Evolutionary conservation across 1,140 invertebrate species (phyloP).

Genomic region (Nomia melanderi): DNA sequence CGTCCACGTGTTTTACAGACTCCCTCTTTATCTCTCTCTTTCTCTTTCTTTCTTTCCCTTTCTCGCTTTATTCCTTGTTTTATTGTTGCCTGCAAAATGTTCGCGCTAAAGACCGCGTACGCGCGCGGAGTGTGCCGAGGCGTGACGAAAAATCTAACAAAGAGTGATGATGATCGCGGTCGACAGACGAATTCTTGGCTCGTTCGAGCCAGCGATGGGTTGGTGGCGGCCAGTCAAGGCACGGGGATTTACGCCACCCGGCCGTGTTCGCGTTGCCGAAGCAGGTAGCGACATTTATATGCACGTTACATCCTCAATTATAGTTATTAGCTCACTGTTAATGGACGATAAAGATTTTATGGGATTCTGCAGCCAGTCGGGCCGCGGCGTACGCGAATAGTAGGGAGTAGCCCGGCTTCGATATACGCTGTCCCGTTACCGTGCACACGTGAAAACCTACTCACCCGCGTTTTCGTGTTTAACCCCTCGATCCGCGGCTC

Average conservation of each 20-base stretch:
- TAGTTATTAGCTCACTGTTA: constrained; percentile 52
- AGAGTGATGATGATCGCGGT: not conserved
- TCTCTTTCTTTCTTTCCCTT: too few relatives aligned
- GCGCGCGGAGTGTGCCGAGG: not conserved
- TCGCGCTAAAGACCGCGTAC: not conserved
- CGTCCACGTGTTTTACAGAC: too few relatives aligned
- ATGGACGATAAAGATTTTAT: constrained; percentile 56
- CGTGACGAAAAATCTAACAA: not conserved
- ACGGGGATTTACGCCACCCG: constrained; percentile 32
- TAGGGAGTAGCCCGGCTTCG: constrained; percentile 19
- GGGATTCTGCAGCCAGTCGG: not conserved
- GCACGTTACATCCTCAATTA: constrained; percentile 59
- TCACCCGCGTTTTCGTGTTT: not conserved
- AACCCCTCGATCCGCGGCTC: not conserved
- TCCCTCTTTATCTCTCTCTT: too few relatives aligned
- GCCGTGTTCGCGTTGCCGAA: constrained; percentile 7
- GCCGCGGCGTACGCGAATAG: not conserved
- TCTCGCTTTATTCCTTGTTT: too few relatives aligned
- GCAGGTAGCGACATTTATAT: constrained; percentile 55
- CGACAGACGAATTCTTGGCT: not conserved
- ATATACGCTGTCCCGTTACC: constrained; percentile 35
- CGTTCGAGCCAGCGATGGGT: not conserved
- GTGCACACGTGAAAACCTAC: not conserved
- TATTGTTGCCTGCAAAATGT: not conserved
- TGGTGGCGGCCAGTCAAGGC: not conserved